These are phyloP conservation scores for Neuroterus valhalla DNA, from an alignment of 1,140 invertebrate genomes.

Conservation along the genomic window DNA sequence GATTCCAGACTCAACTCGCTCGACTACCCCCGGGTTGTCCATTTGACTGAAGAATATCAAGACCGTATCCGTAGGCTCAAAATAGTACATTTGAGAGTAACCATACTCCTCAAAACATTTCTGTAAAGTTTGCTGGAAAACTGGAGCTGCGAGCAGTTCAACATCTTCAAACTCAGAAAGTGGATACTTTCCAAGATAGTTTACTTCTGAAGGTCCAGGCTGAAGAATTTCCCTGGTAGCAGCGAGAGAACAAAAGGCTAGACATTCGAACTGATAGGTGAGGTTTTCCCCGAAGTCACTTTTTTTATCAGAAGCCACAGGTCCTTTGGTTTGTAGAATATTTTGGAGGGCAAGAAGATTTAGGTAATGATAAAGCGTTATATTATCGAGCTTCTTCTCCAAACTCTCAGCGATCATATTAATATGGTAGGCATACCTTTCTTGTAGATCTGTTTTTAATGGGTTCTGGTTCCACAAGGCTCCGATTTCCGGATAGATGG, in stretches of 20 bases:
- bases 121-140: slow-evolving; percentile 61
- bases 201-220: slow-evolving; percentile 21
- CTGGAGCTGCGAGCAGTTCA: slow-evolving; percentile 43
- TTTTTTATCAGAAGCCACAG: slow-evolving; percentile 10
- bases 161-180: slow-evolving; percentile 55
- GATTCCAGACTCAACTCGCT: not conserved
- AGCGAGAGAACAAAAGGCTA: slow-evolving; percentile 42
- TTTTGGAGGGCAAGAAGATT: no score
- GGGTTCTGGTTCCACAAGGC: no score
- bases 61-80: slow-evolving; percentile 70
- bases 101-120: slow-evolving; percentile 72
- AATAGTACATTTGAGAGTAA: slow-evolving; percentile 64
- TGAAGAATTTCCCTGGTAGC: slow-evolving; percentile 46
- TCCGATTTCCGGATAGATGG: no score
- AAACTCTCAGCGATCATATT: no score
- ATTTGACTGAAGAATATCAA: slow-evolving; percentile 69
- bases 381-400: no score
- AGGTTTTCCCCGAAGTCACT: slow-evolving; percentile 40
- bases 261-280: slow-evolving; percentile 34
- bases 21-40: not conserved
- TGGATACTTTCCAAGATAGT: slow-evolving; percentile 22
- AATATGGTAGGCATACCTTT: no score
- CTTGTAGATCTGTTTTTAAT: no score
- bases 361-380: no score
- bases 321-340: no score